Evolutionary conservation across 2,888 invertebrate genomes (phyloP), one percentile per base, ranked within the genome.

Genomic region (Parnassius smintheus): DNA sequence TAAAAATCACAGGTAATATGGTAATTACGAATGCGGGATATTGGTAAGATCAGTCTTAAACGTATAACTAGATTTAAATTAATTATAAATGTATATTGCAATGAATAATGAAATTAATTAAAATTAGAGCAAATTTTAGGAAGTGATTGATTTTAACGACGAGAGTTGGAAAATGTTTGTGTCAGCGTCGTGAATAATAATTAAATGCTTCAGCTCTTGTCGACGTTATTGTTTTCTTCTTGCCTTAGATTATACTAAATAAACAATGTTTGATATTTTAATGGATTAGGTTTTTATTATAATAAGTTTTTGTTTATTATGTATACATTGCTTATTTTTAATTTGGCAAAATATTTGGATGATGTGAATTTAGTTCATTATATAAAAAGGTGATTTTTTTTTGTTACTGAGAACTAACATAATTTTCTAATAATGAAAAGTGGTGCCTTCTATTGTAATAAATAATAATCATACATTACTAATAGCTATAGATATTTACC

Each of bases 121-220:
- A 18, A 9, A 22, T 13, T 9, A 13, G 8, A 45, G 52, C 41
- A 49, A 60, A 49, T 35, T 60, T 54, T 13, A 12, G 9, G 18
- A 54, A 22, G 18, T 42, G 46, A 60, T 60, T 60, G 53, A 53
- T 49, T 54, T 60, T n/a, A 42, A 41, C 18, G 12, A 13, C 35
- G 42, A 18, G 42, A 13, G 53, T 35, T 13, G 13, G 42, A 54
- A 42, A 54, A 42, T 42, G 41, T 54, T 13, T 42, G 11, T 53
- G n/a, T 13, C 53, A 42, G 1, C 9, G 13, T 41, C n/a, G 9
- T 13, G 2, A 25, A 42, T 53, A 53, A 41, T 53, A 53, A 41
- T 41, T 41, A 42, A 53, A 53, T 9, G 35, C 25, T 12, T 22
- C 7, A 10, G 35, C 52, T 12, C 52, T 35, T 35, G 53, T 9